phyloP scores from a whole-genome alignment of 2,888 invertebrate genomes.

The Toxonevra muliebris region DNA sequence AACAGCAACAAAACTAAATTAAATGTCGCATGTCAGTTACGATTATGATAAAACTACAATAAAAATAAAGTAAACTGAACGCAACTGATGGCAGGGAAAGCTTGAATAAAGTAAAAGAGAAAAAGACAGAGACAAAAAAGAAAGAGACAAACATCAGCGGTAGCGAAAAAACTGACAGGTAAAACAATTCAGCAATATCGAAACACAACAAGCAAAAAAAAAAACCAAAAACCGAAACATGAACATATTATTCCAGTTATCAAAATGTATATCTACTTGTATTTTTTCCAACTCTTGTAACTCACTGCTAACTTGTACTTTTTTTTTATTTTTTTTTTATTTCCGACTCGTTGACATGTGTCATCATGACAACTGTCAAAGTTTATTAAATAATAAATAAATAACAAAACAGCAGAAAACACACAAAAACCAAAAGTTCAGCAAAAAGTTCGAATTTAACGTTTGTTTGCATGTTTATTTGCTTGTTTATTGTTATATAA shows the following conservation, averaged over 20 bases:
- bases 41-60: conserved; percentile 46
- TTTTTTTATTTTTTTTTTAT: background rate
- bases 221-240: too few species aligned
- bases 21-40: conserved; percentile 52
- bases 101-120: too few species aligned
- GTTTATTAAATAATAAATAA: conserved; percentile 19
- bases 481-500: too few species aligned
- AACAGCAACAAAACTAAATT: conserved; percentile 27
- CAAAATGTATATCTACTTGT: background rate
- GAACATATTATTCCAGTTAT: background rate
- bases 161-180: too few species aligned
- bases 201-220: too few species aligned
- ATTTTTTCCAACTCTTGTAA: background rate
- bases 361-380: conserved; percentile 30
- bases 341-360: conserved; percentile 11
- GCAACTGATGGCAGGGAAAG: background rate
- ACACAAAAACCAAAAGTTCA: background rate
- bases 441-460: background rate
- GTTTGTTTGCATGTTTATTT: background rate
- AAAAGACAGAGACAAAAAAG: too few species aligned
- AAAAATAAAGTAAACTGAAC: conserved; percentile 40
- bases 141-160: too few species aligned
- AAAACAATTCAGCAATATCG: too few species aligned
- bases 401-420: background rate
- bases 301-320: background rate